phyloP scores from a whole-genome alignment of 1,140 invertebrate species.

The Pinna nobilis region DNA sequence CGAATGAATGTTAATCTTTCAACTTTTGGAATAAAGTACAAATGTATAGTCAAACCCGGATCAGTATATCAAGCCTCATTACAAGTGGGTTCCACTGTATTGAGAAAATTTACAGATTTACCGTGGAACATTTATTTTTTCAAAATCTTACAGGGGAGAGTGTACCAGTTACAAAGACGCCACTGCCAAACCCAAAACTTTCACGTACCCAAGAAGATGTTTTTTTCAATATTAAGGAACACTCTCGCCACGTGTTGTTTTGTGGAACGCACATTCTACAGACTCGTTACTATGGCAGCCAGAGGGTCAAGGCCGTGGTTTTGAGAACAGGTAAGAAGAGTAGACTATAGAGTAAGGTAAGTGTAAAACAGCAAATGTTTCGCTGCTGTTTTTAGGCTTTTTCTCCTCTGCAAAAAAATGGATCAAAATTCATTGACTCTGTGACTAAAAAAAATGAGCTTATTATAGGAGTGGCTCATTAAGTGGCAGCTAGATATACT shows the following conservation, averaged over 20 bases:
- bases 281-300: slow-evolving; percentile 90
- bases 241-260: slow-evolving; percentile 92
- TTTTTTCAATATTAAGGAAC: slow-evolving; percentile 79
- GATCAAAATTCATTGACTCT: not conserved
- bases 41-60: too few species aligned
- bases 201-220: slow-evolving; percentile 46
- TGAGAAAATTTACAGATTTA: too few species aligned
- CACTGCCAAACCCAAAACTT: slow-evolving; percentile 80
- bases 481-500: too few species aligned
- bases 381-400: not conserved
- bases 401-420: too few species aligned
- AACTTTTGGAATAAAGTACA: too few species aligned
- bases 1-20: not conserved
- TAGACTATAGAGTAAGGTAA: not conserved
- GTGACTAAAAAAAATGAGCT: too few species aligned
- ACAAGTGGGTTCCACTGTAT: too few species aligned
- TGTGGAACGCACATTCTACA: slow-evolving; percentile 97
- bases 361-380: not conserved
- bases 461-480: too few species aligned
- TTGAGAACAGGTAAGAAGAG: slow-evolving; percentile 82
- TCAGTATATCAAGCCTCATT: too few species aligned
- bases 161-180: slow-evolving; percentile 94
- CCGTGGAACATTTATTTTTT: not conserved
- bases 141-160: slow-evolving; percentile 79
- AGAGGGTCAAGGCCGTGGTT: slow-evolving; percentile 83